Percentiles rank a stretch among this genome's conserved stretches.
Evolutionary conservation across 1,140 invertebrate genomes (phyloP).

Genomic region (Bombus breviceps): DNA sequence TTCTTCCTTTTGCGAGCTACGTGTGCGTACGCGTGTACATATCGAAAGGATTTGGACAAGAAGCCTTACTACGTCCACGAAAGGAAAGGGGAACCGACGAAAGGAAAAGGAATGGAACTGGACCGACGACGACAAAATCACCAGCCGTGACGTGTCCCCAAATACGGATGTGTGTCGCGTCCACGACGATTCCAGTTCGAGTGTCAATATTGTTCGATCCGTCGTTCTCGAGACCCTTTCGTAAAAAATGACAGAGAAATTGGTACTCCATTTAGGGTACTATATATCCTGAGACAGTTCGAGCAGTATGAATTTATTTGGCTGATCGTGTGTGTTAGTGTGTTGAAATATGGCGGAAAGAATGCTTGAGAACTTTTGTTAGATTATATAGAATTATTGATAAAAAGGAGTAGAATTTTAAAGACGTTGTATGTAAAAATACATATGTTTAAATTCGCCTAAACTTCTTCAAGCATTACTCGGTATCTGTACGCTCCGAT

Average conservation of each 20-base stretch:
- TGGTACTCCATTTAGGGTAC: no score
- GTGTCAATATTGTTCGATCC: slow-evolving; percentile 37
- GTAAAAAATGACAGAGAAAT: slow-evolving; percentile 21
- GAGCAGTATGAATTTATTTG: slow-evolving; percentile 14
- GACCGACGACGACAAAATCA: slow-evolving; percentile 47
- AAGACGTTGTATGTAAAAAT: not conserved
- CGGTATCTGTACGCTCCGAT: not conserved
- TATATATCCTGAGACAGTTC: not conserved
- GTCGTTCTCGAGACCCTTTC: not conserved
- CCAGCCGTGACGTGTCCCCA: slow-evolving; percentile 63
- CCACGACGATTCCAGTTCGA: not conserved
- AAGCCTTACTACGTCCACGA: slow-evolving; percentile 37
- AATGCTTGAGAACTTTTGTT: not conserved
- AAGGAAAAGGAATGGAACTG: slow-evolving; percentile 28
- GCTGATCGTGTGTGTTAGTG: no score
- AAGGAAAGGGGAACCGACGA: slow-evolving; percentile 2
- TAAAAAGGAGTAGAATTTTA: not conserved
- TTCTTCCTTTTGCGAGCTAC: slow-evolving; percentile 6
- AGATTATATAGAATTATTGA: not conserved
- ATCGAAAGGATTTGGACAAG: slow-evolving; percentile 72
- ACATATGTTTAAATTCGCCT: no score
- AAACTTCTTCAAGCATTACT: not conserved
- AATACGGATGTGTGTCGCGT: slow-evolving; percentile 36
- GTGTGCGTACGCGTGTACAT: slow-evolving; percentile 53
- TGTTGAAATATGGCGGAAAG: not conserved